Evolutionary conservation across 2,797 vertebrate genomes (phyloP), one percentile per base, ranked within the genome.

Genomic region (Triplophysa yarkandensis): DNA sequence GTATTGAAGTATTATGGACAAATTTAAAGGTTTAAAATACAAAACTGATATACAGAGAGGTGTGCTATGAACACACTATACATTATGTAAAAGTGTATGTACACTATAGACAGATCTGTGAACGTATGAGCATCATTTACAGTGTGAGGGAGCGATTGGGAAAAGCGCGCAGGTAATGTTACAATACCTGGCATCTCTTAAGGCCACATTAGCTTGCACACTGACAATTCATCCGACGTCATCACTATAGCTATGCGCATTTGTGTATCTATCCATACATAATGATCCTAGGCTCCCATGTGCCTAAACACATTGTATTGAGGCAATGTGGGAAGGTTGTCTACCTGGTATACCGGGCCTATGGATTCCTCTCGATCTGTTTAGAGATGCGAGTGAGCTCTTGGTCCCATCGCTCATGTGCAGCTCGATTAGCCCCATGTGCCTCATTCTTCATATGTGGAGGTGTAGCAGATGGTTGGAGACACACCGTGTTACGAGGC

Each of bases 401-500:
- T 28, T 17, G 52, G 78, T 87, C 88, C 88, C 90, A 91, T 91
- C 84, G 87, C 88, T 92, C 89, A 90, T 90, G 87, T 90, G 87
- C 81, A 80, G 89, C 89, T 92, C 88, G 84, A 92, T 91, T 92
- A 91, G 90, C 86, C 89, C 89, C 91, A 88, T 85, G 89, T 89
- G 89, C 84, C 89, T 92, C 88, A 84, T 92, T 90, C 87, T 85
- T 92, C 89, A 91, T 87, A 88, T 87, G 84, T 83, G 76, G 86
- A 91, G 86, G 85, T 86, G 84, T 84, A 92, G 87, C 91, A 92
- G 90, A 92, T 92, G 91, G 90, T 87, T 77, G 87, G 88, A 89
- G 90, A 88, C 83, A 84, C 86, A 83, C 84, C 81, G 83, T 86
- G 89, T 91, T 91, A 86, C 88, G 87, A 86, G 79, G 88, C 88